Conservation (phyloP, 2,888 invertebrate genomes). For the Melinaea menophilus region DNA sequence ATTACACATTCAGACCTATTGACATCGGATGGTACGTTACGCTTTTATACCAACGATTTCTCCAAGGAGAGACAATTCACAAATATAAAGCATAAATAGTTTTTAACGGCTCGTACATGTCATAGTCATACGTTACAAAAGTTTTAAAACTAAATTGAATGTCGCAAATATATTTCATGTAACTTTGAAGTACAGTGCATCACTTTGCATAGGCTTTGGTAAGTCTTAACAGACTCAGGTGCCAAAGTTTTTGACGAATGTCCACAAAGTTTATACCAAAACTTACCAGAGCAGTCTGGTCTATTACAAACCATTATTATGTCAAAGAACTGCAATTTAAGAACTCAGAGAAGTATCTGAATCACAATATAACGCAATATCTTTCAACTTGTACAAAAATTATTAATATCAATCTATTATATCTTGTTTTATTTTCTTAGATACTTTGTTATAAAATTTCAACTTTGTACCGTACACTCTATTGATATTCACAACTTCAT, state of each 20-base stretch:
- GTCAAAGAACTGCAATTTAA: slow-evolving; percentile 47
- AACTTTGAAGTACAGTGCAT: slow-evolving; percentile 18
- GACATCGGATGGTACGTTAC: too few relatives aligned
- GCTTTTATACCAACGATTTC: too few relatives aligned
- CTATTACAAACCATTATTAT: slow-evolving; percentile 42
- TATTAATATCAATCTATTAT: neutral
- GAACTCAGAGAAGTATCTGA: slow-evolving; percentile 33
- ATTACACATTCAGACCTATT: too few relatives aligned
- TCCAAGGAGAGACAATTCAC: too few relatives aligned
- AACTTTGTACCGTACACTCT: neutral
- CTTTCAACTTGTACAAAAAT: neutral
- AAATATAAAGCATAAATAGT: too few relatives aligned
- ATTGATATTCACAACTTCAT: neutral
- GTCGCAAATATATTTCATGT: slow-evolving; percentile 5
- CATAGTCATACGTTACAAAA: neutral
- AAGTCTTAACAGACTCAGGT: slow-evolving; percentile 44
- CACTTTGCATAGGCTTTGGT: slow-evolving; percentile 39
- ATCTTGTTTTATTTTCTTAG: neutral
- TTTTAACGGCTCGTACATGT: too few relatives aligned
- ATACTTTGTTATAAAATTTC: neutral
- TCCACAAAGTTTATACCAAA: slow-evolving; percentile 56
- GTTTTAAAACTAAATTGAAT: neutral
- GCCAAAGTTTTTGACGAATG: slow-evolving; percentile 69
- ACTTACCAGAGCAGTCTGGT: slow-evolving; percentile 51
- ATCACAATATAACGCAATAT: slow-evolving; percentile 15